Percentiles rank a stretch among this genome's conserved stretches.
These are phyloP conservation scores for Actinernus sp. DNA, from an alignment of 92 coral and sea anemone genomes.

Conservation along the genomic window DNA sequence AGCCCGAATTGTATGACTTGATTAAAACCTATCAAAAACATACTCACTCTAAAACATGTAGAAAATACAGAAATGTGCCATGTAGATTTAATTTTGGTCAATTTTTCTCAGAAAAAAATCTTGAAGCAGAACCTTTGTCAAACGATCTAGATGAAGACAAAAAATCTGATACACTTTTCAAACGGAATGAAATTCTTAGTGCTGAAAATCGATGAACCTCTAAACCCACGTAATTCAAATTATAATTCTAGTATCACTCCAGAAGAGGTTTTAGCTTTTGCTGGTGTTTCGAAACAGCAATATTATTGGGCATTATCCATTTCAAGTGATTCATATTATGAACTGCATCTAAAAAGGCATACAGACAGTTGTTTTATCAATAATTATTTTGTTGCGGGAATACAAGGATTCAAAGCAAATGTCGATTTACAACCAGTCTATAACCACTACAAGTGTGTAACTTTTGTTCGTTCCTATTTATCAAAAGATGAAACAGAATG, in stretches of 20 bases:
- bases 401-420: constrained; percentile 39
- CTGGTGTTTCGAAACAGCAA: constrained; percentile 22
- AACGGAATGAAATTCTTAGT: constrained; percentile 46
- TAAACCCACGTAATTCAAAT: constrained; percentile 30
- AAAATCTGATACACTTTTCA: constrained; percentile 15
- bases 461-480: constrained; percentile 37
- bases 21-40: constrained; percentile 63
- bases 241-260: constrained; percentile 20
- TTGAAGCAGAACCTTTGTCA: constrained; percentile 67
- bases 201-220: constrained; percentile 31
- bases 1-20: constrained; percentile 46
- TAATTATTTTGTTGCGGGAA: constrained; percentile 35
- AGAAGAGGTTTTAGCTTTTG: constrained; percentile 23
- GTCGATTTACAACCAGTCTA: constrained; percentile 64
- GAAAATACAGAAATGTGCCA: constrained; percentile 61
- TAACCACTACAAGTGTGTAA: constrained; percentile 56
- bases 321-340: constrained; percentile 46
- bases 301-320: constrained; percentile 60
- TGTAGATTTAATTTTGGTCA: constrained; percentile 80
- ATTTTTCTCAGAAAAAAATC: constrained; percentile 69
- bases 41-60: constrained; percentile 64
- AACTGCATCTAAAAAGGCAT: constrained; percentile 32
- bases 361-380: constrained; percentile 46
- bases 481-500: constrained; percentile 55
- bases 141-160: constrained; percentile 52